A percentile compares a stretch with the other conserved stretches of the same genome.
phyloP scores from a whole-genome alignment of 2,797 vertebrate genomes.

The Poeciliopsis presidionis region DNA sequence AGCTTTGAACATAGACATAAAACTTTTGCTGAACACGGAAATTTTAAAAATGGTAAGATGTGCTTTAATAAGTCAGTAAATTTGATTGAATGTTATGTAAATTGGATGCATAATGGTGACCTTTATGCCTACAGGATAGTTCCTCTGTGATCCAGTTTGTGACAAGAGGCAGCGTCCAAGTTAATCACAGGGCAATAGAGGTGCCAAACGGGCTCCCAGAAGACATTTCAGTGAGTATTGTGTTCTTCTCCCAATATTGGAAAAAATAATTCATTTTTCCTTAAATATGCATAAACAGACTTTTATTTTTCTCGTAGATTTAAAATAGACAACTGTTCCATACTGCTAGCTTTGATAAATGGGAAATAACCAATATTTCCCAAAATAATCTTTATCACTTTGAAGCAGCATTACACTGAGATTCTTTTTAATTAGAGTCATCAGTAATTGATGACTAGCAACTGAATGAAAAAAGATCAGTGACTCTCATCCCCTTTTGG shows the following conservation, averaged over 20 bases:
- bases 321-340: not conserved
- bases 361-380: not conserved
- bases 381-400: not conserved
- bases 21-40: constrained; percentile 94
- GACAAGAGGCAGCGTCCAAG: constrained; percentile 85
- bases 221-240: constrained; percentile 88
- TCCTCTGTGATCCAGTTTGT: constrained; percentile 97
- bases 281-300: not conserved
- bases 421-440: not conserved
- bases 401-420: not conserved
- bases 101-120: not conserved
- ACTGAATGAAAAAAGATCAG: not conserved
- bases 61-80: not conserved
- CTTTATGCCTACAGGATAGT: constrained; percentile 84
- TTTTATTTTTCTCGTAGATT: not conserved
- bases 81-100: not conserved
- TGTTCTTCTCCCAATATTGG: not conserved
- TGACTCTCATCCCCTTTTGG: not conserved
- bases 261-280: not conserved
- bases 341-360: not conserved
- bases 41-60: constrained; percentile 91
- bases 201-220: constrained; percentile 86
- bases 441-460: not conserved
- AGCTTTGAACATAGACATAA: constrained; percentile 87
- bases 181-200: constrained; percentile 87